Conservation (phyloP, 1,140 invertebrate species). For the Spodoptera litura region DNA sequence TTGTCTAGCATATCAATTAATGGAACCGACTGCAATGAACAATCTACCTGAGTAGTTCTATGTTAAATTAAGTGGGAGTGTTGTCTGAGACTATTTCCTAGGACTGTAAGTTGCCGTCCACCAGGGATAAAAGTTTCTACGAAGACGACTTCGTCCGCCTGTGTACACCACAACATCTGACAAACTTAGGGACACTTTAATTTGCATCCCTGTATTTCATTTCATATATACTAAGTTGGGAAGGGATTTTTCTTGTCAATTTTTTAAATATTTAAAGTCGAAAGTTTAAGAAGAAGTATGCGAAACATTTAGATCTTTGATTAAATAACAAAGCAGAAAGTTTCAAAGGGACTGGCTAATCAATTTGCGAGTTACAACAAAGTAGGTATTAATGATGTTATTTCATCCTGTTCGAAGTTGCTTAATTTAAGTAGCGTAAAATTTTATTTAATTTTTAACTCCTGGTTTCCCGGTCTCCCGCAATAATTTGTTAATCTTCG, state of each 20-base stretch:
- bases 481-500: not conserved
- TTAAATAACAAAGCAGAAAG: constrained; percentile 43
- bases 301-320: constrained; percentile 43
- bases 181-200: constrained; percentile 76
- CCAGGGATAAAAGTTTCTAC: constrained; percentile 72
- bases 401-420: constrained; percentile 39
- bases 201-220: constrained; percentile 36
- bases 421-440: constrained; percentile 28
- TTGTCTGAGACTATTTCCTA: constrained; percentile 55
- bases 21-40: constrained; percentile 10
- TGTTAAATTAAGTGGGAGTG: constrained; percentile 52
- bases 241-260: constrained; percentile 30
- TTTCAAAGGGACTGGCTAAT: constrained; percentile 39
- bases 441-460: not conserved
- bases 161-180: constrained; percentile 61
- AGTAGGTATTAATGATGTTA: constrained; percentile 43
- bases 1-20: constrained; percentile 49
- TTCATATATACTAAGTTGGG: constrained; percentile 6
- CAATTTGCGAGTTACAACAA: constrained; percentile 42
- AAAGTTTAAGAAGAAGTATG: constrained; percentile 25
- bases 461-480: not conserved
- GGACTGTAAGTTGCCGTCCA: constrained; percentile 58
- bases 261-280: constrained; percentile 35
- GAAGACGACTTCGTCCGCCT: constrained; percentile 61
- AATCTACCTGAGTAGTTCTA: not conserved